phyloP scores from a whole-genome alignment of 2,888 invertebrate species.

The Timema podura region DNA sequence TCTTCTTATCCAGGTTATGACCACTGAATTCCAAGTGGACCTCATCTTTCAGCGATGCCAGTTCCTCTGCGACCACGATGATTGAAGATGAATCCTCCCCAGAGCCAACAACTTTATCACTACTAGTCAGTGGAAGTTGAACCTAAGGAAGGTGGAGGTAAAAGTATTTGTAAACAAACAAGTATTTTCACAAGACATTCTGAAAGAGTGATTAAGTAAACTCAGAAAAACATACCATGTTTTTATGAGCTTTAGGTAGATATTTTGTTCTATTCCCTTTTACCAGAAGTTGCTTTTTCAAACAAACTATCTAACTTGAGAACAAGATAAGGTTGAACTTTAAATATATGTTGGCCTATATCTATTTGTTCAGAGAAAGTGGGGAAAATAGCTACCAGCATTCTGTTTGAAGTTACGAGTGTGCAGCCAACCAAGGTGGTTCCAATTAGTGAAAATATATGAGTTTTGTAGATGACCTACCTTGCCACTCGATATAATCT shows the following conservation, averaged over 20 bases:
- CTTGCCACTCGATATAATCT: slow-evolving; percentile 40
- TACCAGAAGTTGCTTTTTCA: too few species aligned
- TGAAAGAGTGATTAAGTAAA: not conserved
- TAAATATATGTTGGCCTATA: too few species aligned
- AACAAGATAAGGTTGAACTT: too few species aligned
- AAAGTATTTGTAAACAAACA: not conserved
- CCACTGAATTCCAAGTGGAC: slow-evolving; percentile 41
- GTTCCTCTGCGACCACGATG: slow-evolving; percentile 42
- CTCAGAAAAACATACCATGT: not conserved
- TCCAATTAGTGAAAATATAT: too few species aligned
- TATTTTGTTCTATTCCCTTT: too few species aligned
- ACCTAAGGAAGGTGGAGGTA: slow-evolving; percentile 29
- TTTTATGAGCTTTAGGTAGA: too few species aligned
- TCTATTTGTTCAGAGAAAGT: too few species aligned
- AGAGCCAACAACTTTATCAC: slow-evolving; percentile 26
- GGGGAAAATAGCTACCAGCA: too few species aligned
- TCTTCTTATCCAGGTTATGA: slow-evolving; percentile 41
- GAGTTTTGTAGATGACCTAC: too few species aligned
- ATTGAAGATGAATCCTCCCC: slow-evolving; percentile 33
- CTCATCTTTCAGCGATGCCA: slow-evolving; percentile 42
- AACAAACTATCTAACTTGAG: too few species aligned
- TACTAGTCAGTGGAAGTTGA: slow-evolving; percentile 33
- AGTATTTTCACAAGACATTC: not conserved
- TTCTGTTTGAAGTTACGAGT: too few species aligned
- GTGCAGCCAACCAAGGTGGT: too few species aligned